A percentile compares a stretch with the other conserved stretches of the same genome.
These are phyloP conservation scores for Montifringilla adamsi DNA, from an alignment of 2,113 vertebrate genomes.

Conservation along the genomic window DNA sequence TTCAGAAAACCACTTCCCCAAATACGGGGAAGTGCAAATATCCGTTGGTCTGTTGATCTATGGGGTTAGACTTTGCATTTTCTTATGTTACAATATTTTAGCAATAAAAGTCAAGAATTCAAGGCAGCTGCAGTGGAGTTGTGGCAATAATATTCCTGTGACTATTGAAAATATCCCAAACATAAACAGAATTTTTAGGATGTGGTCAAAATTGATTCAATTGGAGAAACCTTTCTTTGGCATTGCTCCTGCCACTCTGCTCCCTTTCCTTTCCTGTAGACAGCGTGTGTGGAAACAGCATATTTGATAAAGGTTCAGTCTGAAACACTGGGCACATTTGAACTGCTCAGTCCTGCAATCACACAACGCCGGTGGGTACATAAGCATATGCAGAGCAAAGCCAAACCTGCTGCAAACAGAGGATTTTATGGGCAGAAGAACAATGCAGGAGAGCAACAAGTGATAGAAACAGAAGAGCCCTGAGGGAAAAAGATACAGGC, in stretches of 20 bases:
- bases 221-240: not conserved
- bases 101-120: not conserved
- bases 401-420: not conserved
- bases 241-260: not conserved
- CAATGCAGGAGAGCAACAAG: not conserved
- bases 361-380: accelerated
- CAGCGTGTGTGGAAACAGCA: not conserved
- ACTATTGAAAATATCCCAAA: not conserved
- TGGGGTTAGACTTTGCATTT: not conserved
- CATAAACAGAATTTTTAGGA: not conserved
- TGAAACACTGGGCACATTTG: not conserved
- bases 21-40: not conserved
- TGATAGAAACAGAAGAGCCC: not conserved
- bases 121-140: not conserved
- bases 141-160: not conserved
- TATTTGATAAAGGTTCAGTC: not conserved
- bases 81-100: not conserved
- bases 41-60: not conserved
- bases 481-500: not conserved
- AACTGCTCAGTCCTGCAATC: not conserved
- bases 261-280: not conserved
- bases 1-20: not conserved
- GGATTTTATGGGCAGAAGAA: not conserved
- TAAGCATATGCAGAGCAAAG: not conserved
- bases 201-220: not conserved